A percentile compares a stretch with the other conserved stretches of the same genome.
Evolutionary conservation across 2,888 invertebrate genomes (phyloP).

Genomic region (Lydus trimaculatus): DNA sequence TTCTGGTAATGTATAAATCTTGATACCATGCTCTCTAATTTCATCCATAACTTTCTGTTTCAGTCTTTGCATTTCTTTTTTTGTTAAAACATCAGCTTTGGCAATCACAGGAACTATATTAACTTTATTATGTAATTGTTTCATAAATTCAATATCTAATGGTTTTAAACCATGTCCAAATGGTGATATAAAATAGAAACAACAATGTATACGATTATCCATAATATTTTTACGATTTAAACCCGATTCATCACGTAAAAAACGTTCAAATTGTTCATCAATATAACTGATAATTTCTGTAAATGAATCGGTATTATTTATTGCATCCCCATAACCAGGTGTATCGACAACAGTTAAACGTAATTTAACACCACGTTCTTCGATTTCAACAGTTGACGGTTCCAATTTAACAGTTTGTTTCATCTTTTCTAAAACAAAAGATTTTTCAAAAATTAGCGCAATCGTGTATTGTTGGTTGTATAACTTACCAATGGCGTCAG

Average conservation of each 20-base stretch:
- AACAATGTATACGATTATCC: constrained; percentile 97
- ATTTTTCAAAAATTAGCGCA: neutral
- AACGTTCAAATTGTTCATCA: constrained; percentile 95
- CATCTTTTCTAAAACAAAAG: constrained; percentile 73
- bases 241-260: constrained; percentile 91
- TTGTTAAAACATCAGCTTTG: constrained; percentile 94
- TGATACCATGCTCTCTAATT: constrained; percentile 89
- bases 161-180: constrained; percentile 97
- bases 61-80: constrained; percentile 86
- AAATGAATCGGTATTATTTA: constrained; percentile 94
- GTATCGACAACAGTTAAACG: constrained; percentile 95
- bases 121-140: constrained; percentile 92
- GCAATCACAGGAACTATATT: constrained; percentile 98
- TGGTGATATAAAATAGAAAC: constrained; percentile 97
- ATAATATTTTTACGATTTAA: constrained; percentile 95
- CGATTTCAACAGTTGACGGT: constrained; percentile 95
- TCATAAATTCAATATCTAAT: constrained; percentile 95
- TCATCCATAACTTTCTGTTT: constrained; percentile 91
- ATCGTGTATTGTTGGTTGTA: neutral
- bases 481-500: constrained; percentile 79
- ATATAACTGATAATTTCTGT: constrained; percentile 95
- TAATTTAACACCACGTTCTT: constrained; percentile 93
- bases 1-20: constrained; percentile 94
- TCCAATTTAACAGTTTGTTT: constrained; percentile 93
- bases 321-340: constrained; percentile 95